Conservation (phyloP, 2,797 vertebrate genomes). For the Tadarida brasiliensis region DNA sequence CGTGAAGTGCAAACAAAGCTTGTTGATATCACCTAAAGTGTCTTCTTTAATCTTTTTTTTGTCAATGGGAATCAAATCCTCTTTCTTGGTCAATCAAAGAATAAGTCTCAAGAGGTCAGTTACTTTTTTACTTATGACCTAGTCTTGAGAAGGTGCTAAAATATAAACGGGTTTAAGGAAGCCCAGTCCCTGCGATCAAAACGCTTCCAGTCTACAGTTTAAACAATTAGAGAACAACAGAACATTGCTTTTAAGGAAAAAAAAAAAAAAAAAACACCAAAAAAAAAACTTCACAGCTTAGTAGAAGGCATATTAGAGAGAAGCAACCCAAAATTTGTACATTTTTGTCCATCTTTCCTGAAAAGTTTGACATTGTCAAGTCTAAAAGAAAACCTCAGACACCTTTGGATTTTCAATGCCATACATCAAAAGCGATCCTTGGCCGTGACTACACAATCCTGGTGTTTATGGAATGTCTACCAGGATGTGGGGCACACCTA, state of each 20-base stretch:
- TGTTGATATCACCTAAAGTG: not conserved
- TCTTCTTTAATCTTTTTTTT: not conserved
- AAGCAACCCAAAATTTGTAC: not conserved
- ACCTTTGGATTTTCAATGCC: not conserved
- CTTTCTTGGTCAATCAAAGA: conserved; percentile 38
- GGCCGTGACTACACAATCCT: not conserved
- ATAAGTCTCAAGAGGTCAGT: not conserved
- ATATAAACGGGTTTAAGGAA: not conserved
- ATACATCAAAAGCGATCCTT: not conserved
- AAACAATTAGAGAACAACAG: not conserved
- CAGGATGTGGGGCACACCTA: not conserved
- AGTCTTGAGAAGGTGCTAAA: not conserved
- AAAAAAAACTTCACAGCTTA: not conserved
- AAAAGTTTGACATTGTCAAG: conserved; percentile 1
- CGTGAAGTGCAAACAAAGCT: not conserved
- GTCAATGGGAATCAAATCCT: not conserved
- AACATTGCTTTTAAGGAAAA: not conserved
- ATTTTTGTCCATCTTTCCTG: not conserved
- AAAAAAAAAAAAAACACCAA: not conserved
- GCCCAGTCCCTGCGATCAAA: not conserved
- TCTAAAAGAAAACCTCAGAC: not conserved
- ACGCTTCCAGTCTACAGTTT: not conserved
- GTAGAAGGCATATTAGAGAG: not conserved
- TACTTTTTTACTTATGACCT: not conserved
- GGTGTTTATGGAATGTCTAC: not conserved